These are phyloP conservation scores for Megaustenia siamemsis DNA, from an alignment of 2,888 invertebrate species.

Conservation along the genomic window DNA sequence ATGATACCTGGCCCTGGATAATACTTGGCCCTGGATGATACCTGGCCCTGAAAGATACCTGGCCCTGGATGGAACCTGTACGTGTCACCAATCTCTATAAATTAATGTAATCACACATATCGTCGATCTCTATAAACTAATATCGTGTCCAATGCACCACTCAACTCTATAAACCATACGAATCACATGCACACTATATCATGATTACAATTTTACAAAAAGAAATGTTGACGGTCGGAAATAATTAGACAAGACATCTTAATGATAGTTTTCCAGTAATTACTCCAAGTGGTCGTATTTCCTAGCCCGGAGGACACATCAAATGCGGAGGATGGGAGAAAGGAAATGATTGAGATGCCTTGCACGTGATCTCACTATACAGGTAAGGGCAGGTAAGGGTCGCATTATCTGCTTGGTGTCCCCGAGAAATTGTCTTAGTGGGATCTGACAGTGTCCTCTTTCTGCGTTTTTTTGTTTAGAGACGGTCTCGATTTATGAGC, in stretches of 20 bases:
- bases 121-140: too few species aligned
- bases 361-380: constrained; percentile 27
- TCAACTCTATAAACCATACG: too few species aligned
- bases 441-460: not conserved
- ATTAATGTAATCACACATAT: too few species aligned
- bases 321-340: constrained; percentile 4
- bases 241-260: constrained; percentile 34
- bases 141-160: too few species aligned
- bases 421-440: not conserved
- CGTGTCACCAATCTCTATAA: too few species aligned
- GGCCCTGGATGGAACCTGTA: too few species aligned
- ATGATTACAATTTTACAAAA: too few species aligned
- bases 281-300: constrained; percentile 33
- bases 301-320: constrained; percentile 19
- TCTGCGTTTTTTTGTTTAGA: not conserved
- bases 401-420: constrained; percentile 1
- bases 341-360: constrained; percentile 5
- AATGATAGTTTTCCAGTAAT: constrained; percentile 29
- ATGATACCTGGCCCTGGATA: too few species aligned
- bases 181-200: too few species aligned
- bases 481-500: too few species aligned
- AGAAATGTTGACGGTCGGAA: not conserved
- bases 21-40: too few species aligned
- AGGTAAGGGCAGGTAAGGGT: not conserved
- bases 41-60: too few species aligned